Percentiles rank a stretch among this genome's conserved stretches.
Evolutionary conservation across 2,888 invertebrate species (phyloP).

Genomic region (Nycteola revayana): DNA sequence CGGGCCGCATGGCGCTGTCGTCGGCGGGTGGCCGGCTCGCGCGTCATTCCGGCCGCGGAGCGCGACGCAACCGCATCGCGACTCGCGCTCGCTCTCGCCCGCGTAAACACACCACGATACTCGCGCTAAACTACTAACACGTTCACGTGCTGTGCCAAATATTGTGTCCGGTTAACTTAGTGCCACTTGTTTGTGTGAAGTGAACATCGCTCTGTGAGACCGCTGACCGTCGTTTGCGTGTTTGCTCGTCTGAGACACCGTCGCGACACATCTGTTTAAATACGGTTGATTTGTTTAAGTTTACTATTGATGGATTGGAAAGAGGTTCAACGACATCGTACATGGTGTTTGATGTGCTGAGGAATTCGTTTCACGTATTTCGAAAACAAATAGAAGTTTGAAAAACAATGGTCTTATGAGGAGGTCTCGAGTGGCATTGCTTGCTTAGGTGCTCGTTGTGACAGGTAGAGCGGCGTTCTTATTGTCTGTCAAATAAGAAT

Average conservation of each 20-base stretch:
- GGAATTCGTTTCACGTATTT: conserved; percentile 72
- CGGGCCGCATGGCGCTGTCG: conserved; percentile 46
- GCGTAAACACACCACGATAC: conserved; percentile 48
- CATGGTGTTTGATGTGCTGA: conserved; percentile 64
- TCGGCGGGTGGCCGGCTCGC: conserved; percentile 47
- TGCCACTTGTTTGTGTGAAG: conserved; percentile 58
- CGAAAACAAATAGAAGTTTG: conserved; percentile 68
- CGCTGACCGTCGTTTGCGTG: conserved; percentile 33
- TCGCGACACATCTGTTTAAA: conserved; percentile 63
- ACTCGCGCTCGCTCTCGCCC: conserved; percentile 44
- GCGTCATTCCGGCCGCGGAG: conserved; percentile 78
- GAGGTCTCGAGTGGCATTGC: conserved; percentile 55
- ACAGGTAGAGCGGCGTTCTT: conserved; percentile 58
- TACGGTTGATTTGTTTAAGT: conserved; percentile 63
- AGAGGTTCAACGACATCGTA: conserved; percentile 59
- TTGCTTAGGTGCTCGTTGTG: conserved; percentile 70
- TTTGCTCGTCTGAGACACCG: conserved; percentile 44
- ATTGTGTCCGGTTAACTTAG: conserved; percentile 54
- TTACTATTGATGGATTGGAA: conserved; percentile 70
- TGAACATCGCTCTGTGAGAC: conserved; percentile 44
- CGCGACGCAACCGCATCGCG: conserved; percentile 62
- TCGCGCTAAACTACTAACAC: conserved; percentile 37
- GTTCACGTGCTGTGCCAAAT: conserved; percentile 62
- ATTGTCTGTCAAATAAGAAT: conserved; percentile 51
- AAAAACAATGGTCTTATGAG: conserved; percentile 70